These are phyloP conservation scores for Lepisosteus osseus DNA, from an alignment of 2,113 vertebrate genomes.

Conservation along the genomic window DNA sequence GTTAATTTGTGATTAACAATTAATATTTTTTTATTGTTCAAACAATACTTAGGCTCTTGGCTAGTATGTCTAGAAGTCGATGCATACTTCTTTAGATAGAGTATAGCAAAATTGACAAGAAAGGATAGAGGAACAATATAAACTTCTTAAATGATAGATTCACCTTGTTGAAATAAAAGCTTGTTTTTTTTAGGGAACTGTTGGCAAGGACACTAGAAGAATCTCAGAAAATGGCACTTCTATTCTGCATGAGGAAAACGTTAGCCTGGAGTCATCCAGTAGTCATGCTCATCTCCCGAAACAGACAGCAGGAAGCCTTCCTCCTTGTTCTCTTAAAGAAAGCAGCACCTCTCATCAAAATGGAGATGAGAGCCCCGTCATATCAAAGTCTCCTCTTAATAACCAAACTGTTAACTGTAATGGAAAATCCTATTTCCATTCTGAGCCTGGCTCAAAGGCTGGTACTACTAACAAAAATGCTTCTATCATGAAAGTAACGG, in stretches of 20 bases:
- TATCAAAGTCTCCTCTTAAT: background rate
- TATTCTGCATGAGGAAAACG: background rate
- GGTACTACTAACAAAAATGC: background rate
- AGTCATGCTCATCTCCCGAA: too few relatives aligned
- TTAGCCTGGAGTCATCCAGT: too few relatives aligned
- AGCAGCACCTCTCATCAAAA: background rate
- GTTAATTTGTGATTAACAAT: too few relatives aligned
- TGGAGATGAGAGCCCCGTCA: background rate
- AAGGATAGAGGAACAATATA: too few relatives aligned
- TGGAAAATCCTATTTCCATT: background rate
- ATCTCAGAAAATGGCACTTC: background rate
- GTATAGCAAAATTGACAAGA: too few relatives aligned
- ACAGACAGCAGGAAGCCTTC: too few relatives aligned
- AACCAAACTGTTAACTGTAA: background rate
- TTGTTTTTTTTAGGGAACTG: slow-evolving; percentile 9
- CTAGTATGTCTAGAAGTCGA: too few relatives aligned
- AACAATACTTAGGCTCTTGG: too few relatives aligned
- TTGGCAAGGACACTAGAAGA: background rate
- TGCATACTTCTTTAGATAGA: too few relatives aligned
- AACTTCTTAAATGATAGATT: too few relatives aligned
- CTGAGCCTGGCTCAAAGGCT: background rate
- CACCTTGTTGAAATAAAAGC: slow-evolving; percentile 11
- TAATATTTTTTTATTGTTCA: too few relatives aligned
- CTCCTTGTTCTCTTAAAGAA: background rate
- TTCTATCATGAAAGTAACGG: slow-evolving; percentile 11